Conservation (phyloP, 1,140 invertebrate genomes). For the Vanessa atalanta region DNA sequence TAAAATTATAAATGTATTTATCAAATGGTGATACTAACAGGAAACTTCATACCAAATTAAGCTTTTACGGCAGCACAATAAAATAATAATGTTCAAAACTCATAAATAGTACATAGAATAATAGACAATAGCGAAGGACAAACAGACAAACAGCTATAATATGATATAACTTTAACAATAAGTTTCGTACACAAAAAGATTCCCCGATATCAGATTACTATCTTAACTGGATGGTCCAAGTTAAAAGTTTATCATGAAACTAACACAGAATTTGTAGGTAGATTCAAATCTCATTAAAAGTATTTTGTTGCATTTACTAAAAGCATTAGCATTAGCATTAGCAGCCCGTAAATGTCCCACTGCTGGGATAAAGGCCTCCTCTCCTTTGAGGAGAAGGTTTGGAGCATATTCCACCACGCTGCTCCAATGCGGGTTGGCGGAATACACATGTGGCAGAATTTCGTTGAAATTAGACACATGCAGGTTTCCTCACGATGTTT, state of each 20-base stretch:
- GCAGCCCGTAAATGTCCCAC: too few relatives aligned
- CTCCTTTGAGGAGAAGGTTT: too few relatives aligned
- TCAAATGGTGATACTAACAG: constrained; percentile 8
- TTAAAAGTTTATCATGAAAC: constrained; percentile 1
- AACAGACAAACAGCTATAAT: constrained; percentile 44
- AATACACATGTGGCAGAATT: too few relatives aligned
- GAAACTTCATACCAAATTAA: constrained; percentile 33
- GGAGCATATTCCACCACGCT: too few relatives aligned
- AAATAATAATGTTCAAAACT: constrained; percentile 40
- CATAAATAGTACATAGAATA: constrained; percentile 51
- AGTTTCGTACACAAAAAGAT: constrained; percentile 74
- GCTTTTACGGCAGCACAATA: constrained; percentile 33
- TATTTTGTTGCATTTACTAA: too few relatives aligned
- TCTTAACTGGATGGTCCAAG: constrained; percentile 48
- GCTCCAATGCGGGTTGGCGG: too few relatives aligned
- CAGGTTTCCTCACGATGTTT: too few relatives aligned
- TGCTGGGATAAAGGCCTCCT: too few relatives aligned
- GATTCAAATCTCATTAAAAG: too few relatives aligned
- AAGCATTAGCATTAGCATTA: too few relatives aligned
- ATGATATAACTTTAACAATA: constrained; percentile 74
- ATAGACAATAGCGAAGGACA: constrained; percentile 65
- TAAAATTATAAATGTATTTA: background rate
- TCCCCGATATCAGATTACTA: constrained; percentile 67
- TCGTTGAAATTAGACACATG: too few relatives aligned
- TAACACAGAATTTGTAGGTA: too few relatives aligned